These are phyloP conservation scores for Globia sparganii DNA, from an alignment of 2,888 invertebrate species.

Conservation along the genomic window DNA sequence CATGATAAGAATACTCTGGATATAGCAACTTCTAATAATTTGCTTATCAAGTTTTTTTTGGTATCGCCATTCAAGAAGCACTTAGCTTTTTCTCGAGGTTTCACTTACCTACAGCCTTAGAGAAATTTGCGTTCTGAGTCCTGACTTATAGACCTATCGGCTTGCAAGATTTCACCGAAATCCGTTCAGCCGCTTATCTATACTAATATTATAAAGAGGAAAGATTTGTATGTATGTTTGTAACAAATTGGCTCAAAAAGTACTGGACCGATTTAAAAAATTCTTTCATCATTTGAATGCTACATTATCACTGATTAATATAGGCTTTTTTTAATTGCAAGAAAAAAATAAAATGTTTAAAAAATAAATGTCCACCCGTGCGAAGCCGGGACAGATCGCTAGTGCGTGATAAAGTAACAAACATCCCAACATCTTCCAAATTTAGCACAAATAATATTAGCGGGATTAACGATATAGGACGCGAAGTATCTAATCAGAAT, in stretches of 20 bases:
- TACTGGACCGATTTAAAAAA: too few species aligned
- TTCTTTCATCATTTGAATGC: too few species aligned
- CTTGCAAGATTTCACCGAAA: neutral
- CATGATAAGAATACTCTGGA: conserved; percentile 36
- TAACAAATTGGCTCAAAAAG: too few species aligned
- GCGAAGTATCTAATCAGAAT: conserved; percentile 19
- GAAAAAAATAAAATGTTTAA: too few species aligned
- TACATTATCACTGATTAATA: too few species aligned
- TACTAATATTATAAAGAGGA: too few species aligned
- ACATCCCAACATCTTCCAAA: neutral
- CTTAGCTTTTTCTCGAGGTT: neutral
- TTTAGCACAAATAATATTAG: neutral
- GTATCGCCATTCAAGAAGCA: neutral
- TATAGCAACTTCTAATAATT: conserved; percentile 29
- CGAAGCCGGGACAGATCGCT: too few species aligned
- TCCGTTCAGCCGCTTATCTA: neutral
- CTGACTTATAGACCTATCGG: neutral
- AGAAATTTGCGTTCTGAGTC: too few species aligned
- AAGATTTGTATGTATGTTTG: too few species aligned
- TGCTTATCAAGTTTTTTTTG: conserved; percentile 9
- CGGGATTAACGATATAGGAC: neutral
- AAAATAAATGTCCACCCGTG: too few species aligned
- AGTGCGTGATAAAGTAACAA: neutral
- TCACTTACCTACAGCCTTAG: neutral
- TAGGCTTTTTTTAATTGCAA: too few species aligned